Percentiles rank a stretch among this genome's conserved stretches.
phyloP scores from a whole-genome alignment of 2,888 invertebrate species.

The Dexiosoma caninum region DNA sequence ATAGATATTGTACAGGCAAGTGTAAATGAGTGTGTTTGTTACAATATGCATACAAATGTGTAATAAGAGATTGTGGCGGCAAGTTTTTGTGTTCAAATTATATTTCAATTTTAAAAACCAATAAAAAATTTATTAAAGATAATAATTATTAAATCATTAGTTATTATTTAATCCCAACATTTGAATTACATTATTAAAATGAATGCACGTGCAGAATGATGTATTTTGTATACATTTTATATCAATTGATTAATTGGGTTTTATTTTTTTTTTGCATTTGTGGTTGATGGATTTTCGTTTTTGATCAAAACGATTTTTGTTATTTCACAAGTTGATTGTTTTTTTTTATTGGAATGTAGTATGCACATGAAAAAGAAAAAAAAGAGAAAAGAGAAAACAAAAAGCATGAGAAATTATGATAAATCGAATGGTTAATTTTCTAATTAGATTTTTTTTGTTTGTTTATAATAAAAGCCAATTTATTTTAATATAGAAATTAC shows the following conservation, averaged over 20 bases:
- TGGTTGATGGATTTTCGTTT: slow-evolving; percentile 66
- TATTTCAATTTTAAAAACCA: slow-evolving; percentile 25
- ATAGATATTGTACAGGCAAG: slow-evolving; percentile 38
- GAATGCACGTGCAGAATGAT: slow-evolving; percentile 71
- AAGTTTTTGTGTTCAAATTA: slow-evolving; percentile 30
- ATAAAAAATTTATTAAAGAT: background rate
- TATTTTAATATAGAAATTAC: slow-evolving; percentile 18
- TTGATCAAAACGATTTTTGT: slow-evolving; percentile 55
- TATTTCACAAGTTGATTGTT: slow-evolving; percentile 60
- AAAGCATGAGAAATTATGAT: slow-evolving; percentile 70
- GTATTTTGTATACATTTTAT: slow-evolving; percentile 73
- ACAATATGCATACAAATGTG: slow-evolving; percentile 10
- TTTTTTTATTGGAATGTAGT: slow-evolving; percentile 71
- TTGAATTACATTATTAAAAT: slow-evolving; percentile 56
- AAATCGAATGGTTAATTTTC: slow-evolving; percentile 45
- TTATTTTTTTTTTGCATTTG: slow-evolving; percentile 54
- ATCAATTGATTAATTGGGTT: slow-evolving; percentile 39
- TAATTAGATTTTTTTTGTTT: slow-evolving; percentile 35
- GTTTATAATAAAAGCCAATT: slow-evolving; percentile 41
- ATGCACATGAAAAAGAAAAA: slow-evolving; percentile 75
- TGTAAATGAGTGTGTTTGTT: slow-evolving; percentile 45
- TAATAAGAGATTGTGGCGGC: slow-evolving; percentile 20
- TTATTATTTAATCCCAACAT: slow-evolving; percentile 41
- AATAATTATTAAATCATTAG: slow-evolving; percentile 10
- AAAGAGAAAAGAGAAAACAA: slow-evolving; percentile 74